These are phyloP conservation scores for Pteronura brasiliensis DNA, from an alignment of 2,113 vertebrate species.

Conservation along the genomic window DNA sequence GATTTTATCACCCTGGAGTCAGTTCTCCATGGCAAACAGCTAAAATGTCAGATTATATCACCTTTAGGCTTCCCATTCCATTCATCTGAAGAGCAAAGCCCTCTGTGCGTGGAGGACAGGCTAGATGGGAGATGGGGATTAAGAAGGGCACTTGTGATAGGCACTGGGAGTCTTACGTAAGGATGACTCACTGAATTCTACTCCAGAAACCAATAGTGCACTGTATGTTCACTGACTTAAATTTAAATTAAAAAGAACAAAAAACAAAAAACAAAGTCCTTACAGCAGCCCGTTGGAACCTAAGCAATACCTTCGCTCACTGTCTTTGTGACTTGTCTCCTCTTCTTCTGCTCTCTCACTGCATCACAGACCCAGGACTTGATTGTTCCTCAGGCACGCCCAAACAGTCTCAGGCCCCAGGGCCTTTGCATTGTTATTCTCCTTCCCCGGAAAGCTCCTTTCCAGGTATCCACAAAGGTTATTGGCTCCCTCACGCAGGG, in stretches of 20 bases:
- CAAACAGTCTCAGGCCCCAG: background rate
- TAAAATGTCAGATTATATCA: background rate
- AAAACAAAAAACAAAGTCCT: background rate
- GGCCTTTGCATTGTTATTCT: background rate
- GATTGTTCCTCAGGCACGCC: background rate
- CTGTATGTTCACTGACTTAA: background rate
- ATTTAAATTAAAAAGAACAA: background rate
- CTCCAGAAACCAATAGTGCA: background rate
- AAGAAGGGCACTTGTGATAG: background rate
- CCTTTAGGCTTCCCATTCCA: background rate
- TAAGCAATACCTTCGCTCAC: background rate
- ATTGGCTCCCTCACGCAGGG: background rate
- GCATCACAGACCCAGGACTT: background rate
- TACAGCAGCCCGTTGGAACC: background rate
- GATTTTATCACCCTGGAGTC: background rate
- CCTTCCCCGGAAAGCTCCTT: background rate
- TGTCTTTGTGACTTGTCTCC: background rate
- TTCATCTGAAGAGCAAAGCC: background rate
- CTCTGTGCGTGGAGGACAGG: background rate
- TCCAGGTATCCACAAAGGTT: background rate
- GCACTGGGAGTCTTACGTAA: background rate
- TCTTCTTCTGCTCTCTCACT: background rate
- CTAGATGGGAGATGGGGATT: background rate
- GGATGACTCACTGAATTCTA: background rate
- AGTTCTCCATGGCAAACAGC: background rate